phyloP scores from a whole-genome alignment of 2,113 vertebrate genomes.

The Strix uralensis region DNA sequence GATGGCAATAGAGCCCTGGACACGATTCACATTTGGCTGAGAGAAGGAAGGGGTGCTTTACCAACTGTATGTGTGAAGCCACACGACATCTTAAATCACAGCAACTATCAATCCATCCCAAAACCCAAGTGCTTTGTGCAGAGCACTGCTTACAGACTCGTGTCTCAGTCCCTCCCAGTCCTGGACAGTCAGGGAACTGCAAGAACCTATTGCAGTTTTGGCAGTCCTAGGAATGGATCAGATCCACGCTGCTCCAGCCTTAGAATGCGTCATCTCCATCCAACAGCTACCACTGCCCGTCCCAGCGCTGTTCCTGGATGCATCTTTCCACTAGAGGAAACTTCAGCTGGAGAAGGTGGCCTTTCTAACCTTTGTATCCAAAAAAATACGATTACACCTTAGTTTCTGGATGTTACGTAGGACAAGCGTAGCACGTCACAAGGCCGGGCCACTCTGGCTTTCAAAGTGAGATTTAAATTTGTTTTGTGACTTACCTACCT shows the following conservation, averaged over 20 bases:
- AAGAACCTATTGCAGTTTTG: neutral
- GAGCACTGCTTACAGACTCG: neutral
- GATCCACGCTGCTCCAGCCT: neutral
- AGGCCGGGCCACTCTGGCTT: neutral
- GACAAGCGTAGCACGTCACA: fast-evolving
- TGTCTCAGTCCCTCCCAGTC: neutral
- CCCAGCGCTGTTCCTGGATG: neutral
- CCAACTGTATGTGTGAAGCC: neutral
- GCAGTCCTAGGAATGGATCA: neutral
- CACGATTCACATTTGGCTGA: neutral
- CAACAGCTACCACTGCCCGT: neutral
- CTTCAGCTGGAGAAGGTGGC: neutral
- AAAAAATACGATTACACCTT: fast-evolving
- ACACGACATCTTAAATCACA: neutral
- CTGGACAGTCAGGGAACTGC: neutral
- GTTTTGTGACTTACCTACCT: neutral
- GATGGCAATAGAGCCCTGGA: neutral
- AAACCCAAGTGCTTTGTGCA: neutral
- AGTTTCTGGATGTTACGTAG: neutral
- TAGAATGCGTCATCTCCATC: neutral
- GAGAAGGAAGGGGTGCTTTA: neutral
- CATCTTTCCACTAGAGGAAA: neutral
- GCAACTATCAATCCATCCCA: neutral
- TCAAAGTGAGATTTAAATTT: neutral
- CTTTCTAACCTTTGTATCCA: neutral